Base-by-base conservation (phyloP, 2,888 invertebrate genomes). In the Trichacis sp. region DNA sequence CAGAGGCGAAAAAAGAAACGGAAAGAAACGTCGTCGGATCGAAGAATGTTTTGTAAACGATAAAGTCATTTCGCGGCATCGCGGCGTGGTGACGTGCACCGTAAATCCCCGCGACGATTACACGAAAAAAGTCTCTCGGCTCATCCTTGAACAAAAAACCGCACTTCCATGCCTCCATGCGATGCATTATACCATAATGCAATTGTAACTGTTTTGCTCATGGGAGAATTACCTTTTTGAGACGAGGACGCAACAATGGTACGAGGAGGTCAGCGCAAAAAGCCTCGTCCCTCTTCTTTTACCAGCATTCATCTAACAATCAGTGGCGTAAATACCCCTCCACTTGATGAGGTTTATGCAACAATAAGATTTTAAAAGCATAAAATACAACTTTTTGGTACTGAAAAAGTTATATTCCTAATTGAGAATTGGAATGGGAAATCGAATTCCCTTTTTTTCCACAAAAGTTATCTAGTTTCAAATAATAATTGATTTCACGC, bases 41-140 rank as follows among this genome's bases (percentile, higher is more conserved):
- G 3, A 38, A n/a, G 9, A 38, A 4, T n/a, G 38, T 14, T 60
- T 54, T 52, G 42, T 53, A 42, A 52, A 62, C 49, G 59, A 67
- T 64, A 52, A 40, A 67, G 56, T 60, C 42, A 54, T 64, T 57
- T 46, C 56, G 19, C 40, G 24, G 48, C 29, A 30, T 46, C 56
- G 19, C 33, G 24, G 48, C 29, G 40, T 30, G 20, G 20, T 57
- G 56, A 57, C 53, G 49, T 9, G 20, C 30, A 51, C 60, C 56
- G 63, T 67, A 63, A 67, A 67, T 63, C 49, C 50, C 33, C 33
- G 59, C 36, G 56, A 63, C 59, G 59, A 60, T 63, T 42, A 30
- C 11, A 46, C 18, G 36, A 36, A 46, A 59, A 63, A 67, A 63
- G 50, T 55, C 42, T 20, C 51, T 40, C 51, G 53, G 50, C 36